A percentile compares a stretch with the other conserved stretches of the same genome.
phyloP scores from a whole-genome alignment of 1,140 invertebrate species.

The Ladona fulva region DNA sequence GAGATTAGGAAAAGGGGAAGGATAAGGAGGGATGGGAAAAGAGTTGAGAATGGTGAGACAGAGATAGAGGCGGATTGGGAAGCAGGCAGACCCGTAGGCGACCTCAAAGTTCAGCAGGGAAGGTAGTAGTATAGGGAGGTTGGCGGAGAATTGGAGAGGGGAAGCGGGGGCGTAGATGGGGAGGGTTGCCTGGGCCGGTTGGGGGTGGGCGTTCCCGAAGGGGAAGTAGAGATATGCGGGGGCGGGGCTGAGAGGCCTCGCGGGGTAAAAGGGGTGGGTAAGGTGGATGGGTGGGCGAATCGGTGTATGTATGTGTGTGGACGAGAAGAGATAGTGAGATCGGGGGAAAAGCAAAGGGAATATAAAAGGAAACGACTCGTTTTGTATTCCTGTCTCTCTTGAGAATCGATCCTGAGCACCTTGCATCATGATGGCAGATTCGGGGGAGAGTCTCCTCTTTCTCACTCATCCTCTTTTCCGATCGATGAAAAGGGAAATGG shows the following conservation, averaged over 20 bases:
- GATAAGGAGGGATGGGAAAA: slow-evolving; percentile 20
- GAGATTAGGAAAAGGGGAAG: slow-evolving; percentile 18
- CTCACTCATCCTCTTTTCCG: no score
- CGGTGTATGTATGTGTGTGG: background rate
- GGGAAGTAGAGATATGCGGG: slow-evolving; percentile 13
- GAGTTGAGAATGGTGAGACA: slow-evolving; percentile 22
- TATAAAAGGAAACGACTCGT: background rate
- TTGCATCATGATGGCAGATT: no score
- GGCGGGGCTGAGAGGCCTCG: slow-evolving; percentile 6
- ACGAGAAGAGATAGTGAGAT: background rate
- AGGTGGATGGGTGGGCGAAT: background rate
- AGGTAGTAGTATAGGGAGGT: slow-evolving; percentile 29
- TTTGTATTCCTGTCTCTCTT: background rate
- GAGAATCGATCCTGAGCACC: background rate
- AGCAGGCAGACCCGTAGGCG: slow-evolving; percentile 13
- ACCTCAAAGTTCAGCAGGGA: background rate
- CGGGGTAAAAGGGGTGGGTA: background rate
- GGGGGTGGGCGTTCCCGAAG: slow-evolving; percentile 10
- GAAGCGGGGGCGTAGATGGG: slow-evolving; percentile 11
- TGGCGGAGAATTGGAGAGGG: slow-evolving; percentile 29
- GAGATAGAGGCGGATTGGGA: background rate
- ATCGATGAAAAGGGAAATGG: no score
- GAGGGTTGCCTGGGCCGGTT: background rate
- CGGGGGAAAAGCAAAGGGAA: background rate
- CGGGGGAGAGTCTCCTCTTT: no score